phyloP scores from a whole-genome alignment of 2,797 vertebrate species.

The Microctenopoma stevenorrisi region DNA sequence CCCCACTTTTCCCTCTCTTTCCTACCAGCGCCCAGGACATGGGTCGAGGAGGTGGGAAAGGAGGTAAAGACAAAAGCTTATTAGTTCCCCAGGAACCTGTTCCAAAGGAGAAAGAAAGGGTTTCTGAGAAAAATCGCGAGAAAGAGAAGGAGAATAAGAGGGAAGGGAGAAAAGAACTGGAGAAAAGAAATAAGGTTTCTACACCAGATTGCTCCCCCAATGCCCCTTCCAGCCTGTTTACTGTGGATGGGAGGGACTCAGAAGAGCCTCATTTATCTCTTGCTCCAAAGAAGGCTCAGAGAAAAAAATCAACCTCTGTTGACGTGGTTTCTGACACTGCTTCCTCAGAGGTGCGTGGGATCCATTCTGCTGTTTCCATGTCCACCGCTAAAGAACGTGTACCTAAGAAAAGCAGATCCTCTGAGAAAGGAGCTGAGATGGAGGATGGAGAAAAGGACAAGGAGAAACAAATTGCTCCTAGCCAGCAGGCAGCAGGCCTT shows the following conservation, averaged over 20 bases:
- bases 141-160: conserved; percentile 96
- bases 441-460: conserved; percentile 84
- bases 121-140: conserved; percentile 90
- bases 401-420: conserved; percentile 88
- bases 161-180: conserved; percentile 87
- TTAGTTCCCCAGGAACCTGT: conserved; percentile 86
- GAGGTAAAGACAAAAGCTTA: conserved; percentile 84
- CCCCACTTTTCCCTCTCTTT: conserved; percentile 93
- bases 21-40: conserved; percentile 85
- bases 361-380: conserved; percentile 59
- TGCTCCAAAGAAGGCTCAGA: conserved; percentile 87
- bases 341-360: conserved; percentile 79
- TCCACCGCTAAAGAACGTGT: conserved; percentile 84
- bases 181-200: conserved; percentile 89
- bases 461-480: conserved; percentile 75
- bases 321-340: conserved; percentile 83
- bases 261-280: conserved; percentile 85
- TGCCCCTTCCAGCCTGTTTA: conserved; percentile 84
- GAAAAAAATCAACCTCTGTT: conserved; percentile 86
- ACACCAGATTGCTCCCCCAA: conserved; percentile 87
- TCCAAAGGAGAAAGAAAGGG: conserved; percentile 89
- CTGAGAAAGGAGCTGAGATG: conserved; percentile 84
- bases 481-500: conserved; percentile 69
- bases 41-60: conserved; percentile 78
- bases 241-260: conserved; percentile 85